These are phyloP conservation scores for Meandrina meandrites DNA, from an alignment of 92 coral and sea anemone genomes.

Conservation along the genomic window DNA sequence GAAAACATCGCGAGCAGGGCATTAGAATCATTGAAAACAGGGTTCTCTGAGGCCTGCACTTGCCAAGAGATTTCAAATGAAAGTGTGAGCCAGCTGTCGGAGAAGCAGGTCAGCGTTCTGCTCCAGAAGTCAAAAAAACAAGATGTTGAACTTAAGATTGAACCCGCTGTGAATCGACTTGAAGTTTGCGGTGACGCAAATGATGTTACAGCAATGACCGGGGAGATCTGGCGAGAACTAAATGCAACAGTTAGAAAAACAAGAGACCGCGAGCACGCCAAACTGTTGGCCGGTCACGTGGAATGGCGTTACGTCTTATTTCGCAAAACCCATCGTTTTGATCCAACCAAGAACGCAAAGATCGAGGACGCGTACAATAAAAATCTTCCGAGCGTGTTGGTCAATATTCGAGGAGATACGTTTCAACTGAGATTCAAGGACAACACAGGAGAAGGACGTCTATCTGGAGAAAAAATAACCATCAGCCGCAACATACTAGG, in stretches of 20 bases:
- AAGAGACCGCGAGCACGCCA: slow-evolving; percentile 42
- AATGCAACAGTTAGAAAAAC: slow-evolving; percentile 46
- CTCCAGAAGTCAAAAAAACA: slow-evolving; percentile 36
- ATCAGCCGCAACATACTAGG: not conserved
- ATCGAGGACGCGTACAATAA: slow-evolving; percentile 75
- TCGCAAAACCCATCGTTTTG: slow-evolving; percentile 38
- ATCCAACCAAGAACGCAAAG: slow-evolving; percentile 54
- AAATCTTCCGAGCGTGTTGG: slow-evolving; percentile 22
- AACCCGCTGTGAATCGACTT: slow-evolving; percentile 45
- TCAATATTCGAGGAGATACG: slow-evolving; percentile 39
- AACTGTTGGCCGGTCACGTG: slow-evolving; percentile 54
- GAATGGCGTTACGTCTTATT: slow-evolving; percentile 51
- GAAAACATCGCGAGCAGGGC: not conserved
- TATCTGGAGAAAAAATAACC: not conserved
- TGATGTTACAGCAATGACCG: slow-evolving; percentile 52
- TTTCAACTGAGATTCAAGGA: slow-evolving; percentile 45
- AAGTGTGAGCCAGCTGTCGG: slow-evolving; percentile 53
- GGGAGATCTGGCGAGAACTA: slow-evolving; percentile 56
- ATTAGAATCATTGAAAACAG: slow-evolving; percentile 5
- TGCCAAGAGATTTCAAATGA: slow-evolving; percentile 54
- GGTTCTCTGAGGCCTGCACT: slow-evolving; percentile 50
- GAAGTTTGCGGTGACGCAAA: slow-evolving; percentile 65
- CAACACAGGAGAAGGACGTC: slow-evolving; percentile 22
- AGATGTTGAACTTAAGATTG: slow-evolving; percentile 54
- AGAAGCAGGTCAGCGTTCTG: slow-evolving; percentile 31